phyloP scores from a whole-genome alignment of 53 echinoderm and acorn worm genomes.

The Arbacia lixula region DNA sequence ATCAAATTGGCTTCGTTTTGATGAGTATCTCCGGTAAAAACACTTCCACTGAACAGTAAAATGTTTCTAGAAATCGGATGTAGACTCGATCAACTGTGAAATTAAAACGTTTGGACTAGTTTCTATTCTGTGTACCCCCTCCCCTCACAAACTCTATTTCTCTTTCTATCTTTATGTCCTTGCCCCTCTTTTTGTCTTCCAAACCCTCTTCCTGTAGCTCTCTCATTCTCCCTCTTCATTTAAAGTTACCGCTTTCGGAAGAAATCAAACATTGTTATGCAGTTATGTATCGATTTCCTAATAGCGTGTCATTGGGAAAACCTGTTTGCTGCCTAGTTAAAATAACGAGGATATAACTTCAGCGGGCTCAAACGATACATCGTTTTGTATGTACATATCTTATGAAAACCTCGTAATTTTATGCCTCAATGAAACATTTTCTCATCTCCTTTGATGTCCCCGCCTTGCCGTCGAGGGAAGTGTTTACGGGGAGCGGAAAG shows the following conservation, averaged over 20 bases:
- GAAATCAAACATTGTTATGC: slow-evolving; percentile 39
- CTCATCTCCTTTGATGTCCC: slow-evolving; percentile 30
- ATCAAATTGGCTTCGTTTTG: too few relatives aligned
- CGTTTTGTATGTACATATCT: slow-evolving; percentile 23
- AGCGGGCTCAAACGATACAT: too few relatives aligned
- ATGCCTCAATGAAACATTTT: slow-evolving; percentile 58
- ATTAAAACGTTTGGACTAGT: slow-evolving; percentile 15
- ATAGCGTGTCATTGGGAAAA: slow-evolving; percentile 24
- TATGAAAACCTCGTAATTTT: slow-evolving; percentile 34
- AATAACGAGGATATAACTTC: slow-evolving; percentile 12
- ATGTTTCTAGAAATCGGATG: slow-evolving; percentile 2
- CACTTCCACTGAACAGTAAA: slow-evolving; percentile 17
- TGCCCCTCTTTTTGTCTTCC: background rate
- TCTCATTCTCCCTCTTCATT: too few relatives aligned
- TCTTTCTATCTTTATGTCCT: slow-evolving; percentile 2
- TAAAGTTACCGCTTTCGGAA: background rate
- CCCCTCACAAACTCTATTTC: background rate
- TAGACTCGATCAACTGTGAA: slow-evolving; percentile 41
- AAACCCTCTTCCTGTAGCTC: too few relatives aligned
- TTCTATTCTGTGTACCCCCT: background rate
- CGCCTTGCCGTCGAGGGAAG: slow-evolving; percentile 2
- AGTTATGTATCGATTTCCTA: slow-evolving; percentile 22
- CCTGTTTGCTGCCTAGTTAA: slow-evolving; percentile 28
- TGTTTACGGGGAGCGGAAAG: background rate
- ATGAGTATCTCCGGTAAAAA: slow-evolving; percentile 1